phyloP scores from a whole-genome alignment of 2,888 invertebrate species.

The Perizoma affinitatum region DNA sequence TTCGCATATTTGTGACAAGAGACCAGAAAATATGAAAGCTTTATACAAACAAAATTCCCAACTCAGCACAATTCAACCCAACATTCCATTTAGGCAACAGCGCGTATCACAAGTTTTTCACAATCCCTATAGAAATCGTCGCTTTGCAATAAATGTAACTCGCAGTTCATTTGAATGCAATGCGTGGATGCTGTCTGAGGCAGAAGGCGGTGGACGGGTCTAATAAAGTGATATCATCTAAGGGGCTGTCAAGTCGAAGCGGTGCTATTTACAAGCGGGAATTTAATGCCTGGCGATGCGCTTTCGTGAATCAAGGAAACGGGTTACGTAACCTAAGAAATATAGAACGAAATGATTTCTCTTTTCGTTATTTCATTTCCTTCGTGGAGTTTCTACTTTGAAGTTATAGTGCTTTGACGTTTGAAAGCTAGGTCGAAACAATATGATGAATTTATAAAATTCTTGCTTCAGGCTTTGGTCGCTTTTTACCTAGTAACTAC shows the following conservation, averaged over 20 bases:
- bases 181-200: conserved; percentile 34
- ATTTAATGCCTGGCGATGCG: conserved; percentile 46
- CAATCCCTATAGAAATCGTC: conserved; percentile 38
- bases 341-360: conserved; percentile 21
- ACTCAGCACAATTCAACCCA: conserved; percentile 34
- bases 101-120: conserved; percentile 37
- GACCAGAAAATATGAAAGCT: conserved; percentile 25
- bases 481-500: background rate
- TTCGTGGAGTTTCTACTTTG: conserved; percentile 12
- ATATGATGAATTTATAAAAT: conserved; percentile 12
- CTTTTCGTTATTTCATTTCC: conserved; percentile 19
- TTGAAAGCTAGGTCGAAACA: conserved; percentile 13
- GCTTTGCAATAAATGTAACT: conserved; percentile 31
- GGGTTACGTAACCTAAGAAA: conserved; percentile 24
- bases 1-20: conserved; percentile 25
- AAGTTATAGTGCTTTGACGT: conserved; percentile 12
- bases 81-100: conserved; percentile 30
- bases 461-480: conserved; percentile 1
- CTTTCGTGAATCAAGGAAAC: conserved; percentile 35
- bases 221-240: conserved; percentile 53
- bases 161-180: conserved; percentile 52
- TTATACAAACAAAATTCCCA: conserved; percentile 25
- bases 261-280: conserved; percentile 50
- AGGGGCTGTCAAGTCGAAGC: conserved; percentile 45
- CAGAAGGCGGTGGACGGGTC: conserved; percentile 31